These are phyloP conservation scores for Ericerus pela DNA, from an alignment of 1,140 invertebrate genomes.

Conservation along the genomic window DNA sequence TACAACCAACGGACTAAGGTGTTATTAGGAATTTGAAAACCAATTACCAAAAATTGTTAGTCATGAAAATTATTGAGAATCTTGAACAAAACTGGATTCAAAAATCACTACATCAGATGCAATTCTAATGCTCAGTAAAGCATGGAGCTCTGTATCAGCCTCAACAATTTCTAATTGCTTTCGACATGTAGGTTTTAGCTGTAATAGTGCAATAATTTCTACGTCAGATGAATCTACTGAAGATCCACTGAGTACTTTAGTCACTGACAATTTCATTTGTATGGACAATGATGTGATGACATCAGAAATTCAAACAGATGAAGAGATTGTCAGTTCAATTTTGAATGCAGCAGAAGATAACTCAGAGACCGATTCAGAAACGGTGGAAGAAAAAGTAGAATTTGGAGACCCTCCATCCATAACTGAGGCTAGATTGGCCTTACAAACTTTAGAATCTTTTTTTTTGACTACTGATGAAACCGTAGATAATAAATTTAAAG, in stretches of 20 bases:
- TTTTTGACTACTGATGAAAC: not conserved
- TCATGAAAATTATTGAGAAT: too few species aligned
- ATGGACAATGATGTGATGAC: not conserved
- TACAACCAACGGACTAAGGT: too few species aligned
- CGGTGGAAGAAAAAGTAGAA: not conserved
- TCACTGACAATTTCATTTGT: not conserved
- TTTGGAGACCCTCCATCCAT: not conserved
- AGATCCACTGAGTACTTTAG: not conserved
- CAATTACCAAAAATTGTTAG: too few species aligned
- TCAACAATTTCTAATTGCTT: not conserved
- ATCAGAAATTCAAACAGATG: conserved; percentile 9
- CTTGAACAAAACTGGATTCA: too few species aligned
- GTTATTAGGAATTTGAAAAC: too few species aligned
- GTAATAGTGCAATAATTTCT: not conserved
- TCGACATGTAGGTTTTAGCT: not conserved
- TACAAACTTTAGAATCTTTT: not conserved
- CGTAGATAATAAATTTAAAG: not conserved
- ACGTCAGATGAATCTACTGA: not conserved
- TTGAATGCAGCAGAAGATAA: not conserved
- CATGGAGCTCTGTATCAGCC: too few species aligned
- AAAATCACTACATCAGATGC: too few species aligned
- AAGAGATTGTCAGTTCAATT: not conserved
- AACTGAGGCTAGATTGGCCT: not conserved
- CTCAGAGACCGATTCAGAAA: not conserved
- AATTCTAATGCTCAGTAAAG: too few species aligned